phyloP scores from a whole-genome alignment of 2,797 vertebrate genomes.

The Protosalanx chinensis region DNA sequence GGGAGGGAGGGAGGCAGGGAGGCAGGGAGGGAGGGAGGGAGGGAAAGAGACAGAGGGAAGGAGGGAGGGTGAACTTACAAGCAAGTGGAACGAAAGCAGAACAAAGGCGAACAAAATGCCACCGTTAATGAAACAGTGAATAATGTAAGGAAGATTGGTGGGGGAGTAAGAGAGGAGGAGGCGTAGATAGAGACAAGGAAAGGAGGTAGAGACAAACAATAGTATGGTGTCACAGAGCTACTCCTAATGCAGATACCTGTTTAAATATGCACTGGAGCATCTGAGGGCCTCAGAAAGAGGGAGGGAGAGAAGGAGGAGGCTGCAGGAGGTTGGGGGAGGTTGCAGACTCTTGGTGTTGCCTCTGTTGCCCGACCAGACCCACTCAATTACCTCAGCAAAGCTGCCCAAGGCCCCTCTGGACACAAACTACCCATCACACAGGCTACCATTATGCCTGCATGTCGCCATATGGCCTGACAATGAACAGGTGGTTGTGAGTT shows the following conservation, averaged over 20 bases:
- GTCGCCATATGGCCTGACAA: constrained; percentile 9
- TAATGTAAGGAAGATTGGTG: too few species aligned
- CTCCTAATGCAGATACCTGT: constrained; percentile 9
- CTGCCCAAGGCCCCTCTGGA: constrained; percentile 4
- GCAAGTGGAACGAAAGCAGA: too few species aligned
- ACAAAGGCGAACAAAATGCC: background rate
- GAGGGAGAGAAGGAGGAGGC: background rate
- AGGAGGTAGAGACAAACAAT: background rate
- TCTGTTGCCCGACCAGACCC: background rate
- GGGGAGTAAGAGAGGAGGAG: too few species aligned
- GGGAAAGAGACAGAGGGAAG: background rate
- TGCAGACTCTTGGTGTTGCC: background rate
- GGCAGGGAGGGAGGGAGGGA: background rate
- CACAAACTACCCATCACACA: background rate
- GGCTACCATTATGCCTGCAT: background rate
- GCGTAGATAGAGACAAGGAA: background rate
- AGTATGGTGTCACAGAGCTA: background rate
- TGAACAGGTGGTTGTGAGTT: constrained; percentile 6
- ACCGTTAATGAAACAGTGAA: background rate
- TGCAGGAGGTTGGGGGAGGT: background rate
- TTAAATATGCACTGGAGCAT: constrained; percentile 16
- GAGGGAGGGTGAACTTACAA: background rate
- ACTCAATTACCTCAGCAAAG: constrained; percentile 7
- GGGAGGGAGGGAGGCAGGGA: background rate
- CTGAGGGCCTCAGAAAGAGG: background rate